Percentiles rank a stretch among this genome's conserved stretches.
Evolutionary conservation across 2,113 vertebrate genomes (phyloP).

Genomic region (Nanorana parkeri): DNA sequence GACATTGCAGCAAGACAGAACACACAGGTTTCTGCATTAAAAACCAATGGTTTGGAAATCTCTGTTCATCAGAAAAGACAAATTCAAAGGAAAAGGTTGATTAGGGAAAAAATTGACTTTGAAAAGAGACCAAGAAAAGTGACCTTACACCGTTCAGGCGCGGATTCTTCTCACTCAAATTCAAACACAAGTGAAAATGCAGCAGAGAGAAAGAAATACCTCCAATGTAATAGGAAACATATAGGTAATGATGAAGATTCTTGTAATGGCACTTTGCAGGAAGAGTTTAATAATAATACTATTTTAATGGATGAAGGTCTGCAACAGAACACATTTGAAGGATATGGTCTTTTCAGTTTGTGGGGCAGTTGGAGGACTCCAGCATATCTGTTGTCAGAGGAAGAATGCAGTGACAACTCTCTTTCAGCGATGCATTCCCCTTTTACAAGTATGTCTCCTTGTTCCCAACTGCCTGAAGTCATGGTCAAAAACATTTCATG

Average conservation of each 20-base stretch:
- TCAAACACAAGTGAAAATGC: neutral
- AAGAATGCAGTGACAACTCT: neutral
- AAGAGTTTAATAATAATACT: constrained; percentile 27
- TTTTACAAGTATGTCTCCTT: neutral
- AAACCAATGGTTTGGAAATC: neutral
- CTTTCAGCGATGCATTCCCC: neutral
- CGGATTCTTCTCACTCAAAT: neutral
- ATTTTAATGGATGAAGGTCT: neutral
- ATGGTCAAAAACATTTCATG: constrained; percentile 57
- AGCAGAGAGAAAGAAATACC: neutral
- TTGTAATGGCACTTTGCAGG: neutral
- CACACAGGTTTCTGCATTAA: neutral
- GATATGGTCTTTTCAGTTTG: neutral
- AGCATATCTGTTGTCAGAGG: neutral
- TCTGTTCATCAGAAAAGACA: neutral
- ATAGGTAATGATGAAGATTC: neutral
- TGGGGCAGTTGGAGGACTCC: neutral
- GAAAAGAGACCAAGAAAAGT: neutral
- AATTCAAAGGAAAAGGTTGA: neutral
- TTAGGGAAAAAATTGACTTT: neutral
- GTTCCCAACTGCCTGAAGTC: neutral
- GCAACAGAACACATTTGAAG: neutral
- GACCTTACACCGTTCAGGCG: neutral
- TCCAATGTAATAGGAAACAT: neutral
- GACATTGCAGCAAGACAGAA: neutral